Conservation (phyloP, 2,113 vertebrate species). For the Phalacrocorax aristotelis region DNA sequence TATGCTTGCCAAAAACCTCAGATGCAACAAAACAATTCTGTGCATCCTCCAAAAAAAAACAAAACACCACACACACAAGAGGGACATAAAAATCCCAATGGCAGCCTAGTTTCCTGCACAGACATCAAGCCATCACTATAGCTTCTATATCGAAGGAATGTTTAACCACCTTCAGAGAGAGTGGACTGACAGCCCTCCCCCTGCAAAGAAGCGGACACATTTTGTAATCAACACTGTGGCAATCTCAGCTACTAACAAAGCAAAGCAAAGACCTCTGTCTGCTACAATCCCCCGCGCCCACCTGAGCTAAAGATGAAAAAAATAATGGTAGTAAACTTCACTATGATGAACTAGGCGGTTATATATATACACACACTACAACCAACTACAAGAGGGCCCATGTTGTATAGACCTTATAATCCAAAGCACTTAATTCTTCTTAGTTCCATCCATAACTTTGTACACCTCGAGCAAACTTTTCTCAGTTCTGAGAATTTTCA, state of each 20-base stretch:
- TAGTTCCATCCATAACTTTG: background rate
- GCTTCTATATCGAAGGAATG: background rate
- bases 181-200: background rate
- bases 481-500: background rate
- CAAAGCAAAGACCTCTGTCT: background rate
- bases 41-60: background rate
- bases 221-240: background rate
- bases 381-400: slow-evolving; percentile 28
- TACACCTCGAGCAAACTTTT: background rate
- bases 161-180: background rate
- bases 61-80: too few relatives aligned
- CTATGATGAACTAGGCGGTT: background rate
- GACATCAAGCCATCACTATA: background rate
- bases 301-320: background rate
- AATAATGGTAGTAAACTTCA: background rate
- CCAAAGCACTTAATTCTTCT: background rate
- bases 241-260: background rate
- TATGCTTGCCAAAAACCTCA: background rate
- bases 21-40: background rate
- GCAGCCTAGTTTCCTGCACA: background rate
- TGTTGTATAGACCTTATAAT: background rate
- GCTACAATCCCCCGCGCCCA: background rate
- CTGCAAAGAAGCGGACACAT: background rate
- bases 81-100: background rate
- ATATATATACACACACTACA: background rate